Conservation (phyloP, 2,113 vertebrate species). For the Acrocephalus arundinaceus region DNA sequence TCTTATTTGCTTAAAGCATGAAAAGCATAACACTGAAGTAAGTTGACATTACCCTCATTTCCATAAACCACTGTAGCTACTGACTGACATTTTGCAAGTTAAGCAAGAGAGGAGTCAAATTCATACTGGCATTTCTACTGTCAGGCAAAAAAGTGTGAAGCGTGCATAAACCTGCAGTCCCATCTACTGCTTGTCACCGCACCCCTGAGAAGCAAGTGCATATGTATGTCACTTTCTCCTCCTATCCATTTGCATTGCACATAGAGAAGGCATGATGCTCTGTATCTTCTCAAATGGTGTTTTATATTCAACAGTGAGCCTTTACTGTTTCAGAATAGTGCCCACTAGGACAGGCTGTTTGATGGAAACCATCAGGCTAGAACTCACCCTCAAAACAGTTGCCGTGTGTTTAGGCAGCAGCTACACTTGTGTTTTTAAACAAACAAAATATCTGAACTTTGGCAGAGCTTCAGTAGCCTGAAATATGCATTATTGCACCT, state of each 20-base stretch:
- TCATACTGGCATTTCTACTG: conserved; percentile 28
- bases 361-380: neutral
- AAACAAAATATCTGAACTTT: neutral
- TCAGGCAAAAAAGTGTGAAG: conserved; percentile 24
- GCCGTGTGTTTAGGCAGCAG: neutral
- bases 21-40: conserved; percentile 32
- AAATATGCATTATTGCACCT: neutral
- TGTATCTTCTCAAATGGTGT: neutral
- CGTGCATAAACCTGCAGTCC: neutral
- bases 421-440: neutral
- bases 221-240: neutral
- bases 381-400: neutral
- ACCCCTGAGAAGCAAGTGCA: neutral
- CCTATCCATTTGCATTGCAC: neutral
- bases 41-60: conserved; percentile 50
- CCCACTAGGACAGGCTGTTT: neutral
- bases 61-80: conserved; percentile 32
- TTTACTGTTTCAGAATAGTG: neutral
- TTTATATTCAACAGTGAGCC: neutral
- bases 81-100: conserved; percentile 39
- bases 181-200: neutral
- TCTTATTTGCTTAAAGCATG: conserved; percentile 24
- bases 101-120: conserved; percentile 47
- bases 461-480: neutral
- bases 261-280: neutral